These are phyloP conservation scores for Macrophya annulata DNA, from an alignment of 2,888 invertebrate species.

Conservation along the genomic window DNA sequence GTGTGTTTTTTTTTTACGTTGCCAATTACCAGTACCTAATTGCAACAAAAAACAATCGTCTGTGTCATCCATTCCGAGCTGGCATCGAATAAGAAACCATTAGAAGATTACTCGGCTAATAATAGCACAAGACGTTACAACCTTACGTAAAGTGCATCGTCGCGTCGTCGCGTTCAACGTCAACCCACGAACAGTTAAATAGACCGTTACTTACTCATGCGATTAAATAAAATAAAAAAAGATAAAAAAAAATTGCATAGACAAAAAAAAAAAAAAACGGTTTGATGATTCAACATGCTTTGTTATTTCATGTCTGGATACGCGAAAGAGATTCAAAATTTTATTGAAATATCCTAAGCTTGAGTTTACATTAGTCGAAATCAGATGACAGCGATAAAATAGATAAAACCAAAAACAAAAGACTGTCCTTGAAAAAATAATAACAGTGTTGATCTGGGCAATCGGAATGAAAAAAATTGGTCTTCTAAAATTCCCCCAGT, in stretches of 20 bases:
- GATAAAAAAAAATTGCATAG: neutral
- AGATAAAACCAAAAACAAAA: neutral
- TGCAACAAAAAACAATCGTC: conserved; percentile 24
- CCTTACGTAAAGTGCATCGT: conserved; percentile 41
- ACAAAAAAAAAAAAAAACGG: neutral
- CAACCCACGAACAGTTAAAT: neutral
- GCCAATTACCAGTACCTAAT: conserved; percentile 45
- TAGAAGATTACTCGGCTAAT: conserved; percentile 31
- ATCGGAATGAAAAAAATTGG: neutral
- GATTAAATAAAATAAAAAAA: neutral
- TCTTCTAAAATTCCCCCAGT: neutral
- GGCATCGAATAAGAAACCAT: conserved; percentile 41
- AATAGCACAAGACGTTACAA: conserved; percentile 37
- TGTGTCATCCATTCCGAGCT: conserved; percentile 16
- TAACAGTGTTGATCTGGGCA: neutral
- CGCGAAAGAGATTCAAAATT: neutral
- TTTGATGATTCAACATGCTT: neutral
- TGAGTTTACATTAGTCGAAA: neutral
- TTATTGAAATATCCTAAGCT: neutral
- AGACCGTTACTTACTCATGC: neutral
- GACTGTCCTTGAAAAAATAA: neutral
- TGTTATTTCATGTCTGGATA: neutral
- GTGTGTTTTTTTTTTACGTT: neutral
- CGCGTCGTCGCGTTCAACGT: conserved; percentile 9
- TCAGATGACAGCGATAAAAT: neutral